Base-by-base conservation (phyloP, 2,888 invertebrate genomes). In the Drosophila infuscata region DNA sequence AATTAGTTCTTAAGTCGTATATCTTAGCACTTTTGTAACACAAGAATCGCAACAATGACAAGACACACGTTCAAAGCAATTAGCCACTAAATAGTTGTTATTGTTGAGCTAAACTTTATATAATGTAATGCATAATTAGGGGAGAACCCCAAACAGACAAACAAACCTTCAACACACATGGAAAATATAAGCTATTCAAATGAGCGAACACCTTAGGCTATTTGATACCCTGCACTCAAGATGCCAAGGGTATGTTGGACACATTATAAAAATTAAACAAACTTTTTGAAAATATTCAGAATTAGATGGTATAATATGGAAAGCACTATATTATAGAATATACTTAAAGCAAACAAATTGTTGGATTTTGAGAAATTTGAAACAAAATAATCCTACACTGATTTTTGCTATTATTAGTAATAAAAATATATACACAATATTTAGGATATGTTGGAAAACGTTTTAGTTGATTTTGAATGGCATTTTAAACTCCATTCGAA, bases 21-120 rank as follows among this genome's bases (percentile, higher is more conserved):
- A 46, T 7, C 59, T 48, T 48, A 9, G 29, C 33, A 12, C n/a
- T 25, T 29, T 0, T 48, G 20, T 30, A 9, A 1, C n/a, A 33
- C 32, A 43, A 35, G 5, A 48, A 51, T 25, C 11, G 41, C 36
- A 43, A 70, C 43, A 57, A 52, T 38, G 29, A 25, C n/a, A 49
- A 35, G 20, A 52, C 38, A 60, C 29, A 53, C 33, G 36, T 43
- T 11, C 51, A 66, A 58, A 74, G 61, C 89, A 85, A 88, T 89
- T 88, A 88, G 90, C 79, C 58, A 59, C 81, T 88, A 88, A 88
- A 89, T 88, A 89, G 90, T 88, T 89, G 62, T 75, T 88, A 89
- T 88, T 89, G 90, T 86, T 88, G 76, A 76, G 86, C 70, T 88
- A 88, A 88, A 88, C 88, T 88, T 83, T 88, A 80, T 76, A 81